Evolutionary conservation across 2,888 invertebrate species (phyloP).

Genomic region (Pristionchus fissidentatus): DNA sequence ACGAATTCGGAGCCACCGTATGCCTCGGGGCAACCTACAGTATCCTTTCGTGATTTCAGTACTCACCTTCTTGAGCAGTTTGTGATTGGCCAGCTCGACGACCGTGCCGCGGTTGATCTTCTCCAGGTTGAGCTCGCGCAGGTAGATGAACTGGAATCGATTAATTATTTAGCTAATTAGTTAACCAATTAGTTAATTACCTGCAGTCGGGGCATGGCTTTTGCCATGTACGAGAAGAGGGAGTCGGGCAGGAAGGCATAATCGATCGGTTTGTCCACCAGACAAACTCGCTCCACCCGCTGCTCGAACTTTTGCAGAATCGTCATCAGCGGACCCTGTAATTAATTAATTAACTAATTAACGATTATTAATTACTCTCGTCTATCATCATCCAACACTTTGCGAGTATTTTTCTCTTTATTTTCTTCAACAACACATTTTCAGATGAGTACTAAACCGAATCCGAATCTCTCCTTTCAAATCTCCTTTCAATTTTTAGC

Average conservation of each 20-base stretch:
- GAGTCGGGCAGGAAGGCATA: constrained; percentile 75
- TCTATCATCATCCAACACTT: no score
- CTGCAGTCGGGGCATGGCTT: constrained; percentile 70
- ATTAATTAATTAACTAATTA: constrained; percentile 22
- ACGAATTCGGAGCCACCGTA: no score
- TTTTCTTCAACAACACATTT: no score
- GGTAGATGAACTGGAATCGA: constrained; percentile 73
- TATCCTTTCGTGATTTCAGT: no score
- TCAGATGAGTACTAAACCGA: no score
- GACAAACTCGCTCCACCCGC: constrained; percentile 74
- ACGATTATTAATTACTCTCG: background rate
- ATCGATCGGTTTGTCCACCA: constrained; percentile 75
- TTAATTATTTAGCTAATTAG: background rate
- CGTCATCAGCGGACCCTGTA: constrained; percentile 68
- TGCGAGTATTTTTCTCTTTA: no score
- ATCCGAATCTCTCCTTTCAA: no score
- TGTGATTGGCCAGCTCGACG: constrained; percentile 71
- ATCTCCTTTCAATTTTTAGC: no score
- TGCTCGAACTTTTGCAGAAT: constrained; percentile 69
- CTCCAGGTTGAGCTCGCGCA: constrained; percentile 75
- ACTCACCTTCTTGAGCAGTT: constrained; percentile 70
- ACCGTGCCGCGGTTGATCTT: constrained; percentile 74
- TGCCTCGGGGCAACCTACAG: no score
- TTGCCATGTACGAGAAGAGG: constrained; percentile 74
- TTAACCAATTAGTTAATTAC: constrained; percentile 51